Evolutionary conservation across 1,140 invertebrate species (phyloP), one percentile per base, ranked within the genome.

Genomic region (Dufourea novaeangliae): DNA sequence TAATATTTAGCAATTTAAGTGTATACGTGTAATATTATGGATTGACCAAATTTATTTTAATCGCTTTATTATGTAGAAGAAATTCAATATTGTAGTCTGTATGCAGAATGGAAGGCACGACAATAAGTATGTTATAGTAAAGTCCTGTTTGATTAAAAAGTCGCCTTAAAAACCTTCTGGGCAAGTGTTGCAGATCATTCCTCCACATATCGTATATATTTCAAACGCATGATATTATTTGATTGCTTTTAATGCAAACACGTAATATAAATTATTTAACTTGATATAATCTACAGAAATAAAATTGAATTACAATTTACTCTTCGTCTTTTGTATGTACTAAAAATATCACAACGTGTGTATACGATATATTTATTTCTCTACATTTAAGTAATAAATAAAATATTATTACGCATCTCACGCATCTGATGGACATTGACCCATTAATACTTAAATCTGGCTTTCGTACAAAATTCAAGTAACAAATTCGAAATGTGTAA

Each of bases 51-150:
- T 67, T 80, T 59, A 82, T 66, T 81, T 80, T 27, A 27, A 34
- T 70, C 41, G 57, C 67, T 72, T n/a, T 68, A 44, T 20, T 75
- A 69, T 57, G 32, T 32, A 82, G 54, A 67, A 37, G 54, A 78
- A 44, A 37, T 71, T 69, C 67, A 63, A 77, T 83, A 81, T 37
- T 59, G 74, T 82, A 83, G 32, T 57, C 27, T 32, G 41, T 69
- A 72, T 54, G 52, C 64, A 34, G 54, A 81, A 50, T 46, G 64
- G 63, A 80, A 54, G 69, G 57, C 57, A 84, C 52, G 82, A 84
- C 82, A 84, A 84, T 84, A 84, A 84, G 70, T 84, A 84, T 67
- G 50, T 54, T 74, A 79, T 84, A 75, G 46, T 74, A 32, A 59
- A 67, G 50, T 76, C 50, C 61, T 68, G 61, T 83, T 64, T 50